Percentiles rank a stretch among this genome's conserved stretches.
Conservation (phyloP, 1,140 invertebrate species). For the Sycophila sp. region DNA sequence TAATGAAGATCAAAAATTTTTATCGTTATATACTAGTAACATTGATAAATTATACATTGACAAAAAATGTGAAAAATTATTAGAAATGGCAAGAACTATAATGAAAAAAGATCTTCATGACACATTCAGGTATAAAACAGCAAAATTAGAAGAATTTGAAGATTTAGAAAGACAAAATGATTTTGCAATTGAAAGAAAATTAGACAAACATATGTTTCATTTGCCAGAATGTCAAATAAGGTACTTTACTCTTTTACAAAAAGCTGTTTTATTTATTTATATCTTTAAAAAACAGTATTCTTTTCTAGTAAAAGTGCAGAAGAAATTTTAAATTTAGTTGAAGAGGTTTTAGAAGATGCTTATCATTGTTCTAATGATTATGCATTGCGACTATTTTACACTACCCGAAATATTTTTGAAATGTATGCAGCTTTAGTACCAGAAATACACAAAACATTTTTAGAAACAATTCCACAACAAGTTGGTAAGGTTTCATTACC, state of each 20-base stretch:
- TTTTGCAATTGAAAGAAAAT: constrained; percentile 41
- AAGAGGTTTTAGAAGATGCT: constrained; percentile 79
- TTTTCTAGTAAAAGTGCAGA: constrained; percentile 61
- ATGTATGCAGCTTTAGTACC: constrained; percentile 82
- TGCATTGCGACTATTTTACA: constrained; percentile 76
- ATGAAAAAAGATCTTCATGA: constrained; percentile 86
- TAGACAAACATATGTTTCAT: constrained; percentile 59
- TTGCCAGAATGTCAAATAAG: constrained; percentile 75
- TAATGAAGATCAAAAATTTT: constrained; percentile 54
- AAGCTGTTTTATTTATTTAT: background rate
- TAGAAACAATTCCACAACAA: constrained; percentile 86
- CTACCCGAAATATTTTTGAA: constrained; percentile 79
- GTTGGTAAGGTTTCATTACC: constrained; percentile 71
- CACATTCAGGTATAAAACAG: constrained; percentile 70
- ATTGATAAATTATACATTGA: constrained; percentile 82
- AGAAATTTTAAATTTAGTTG: constrained; percentile 77
- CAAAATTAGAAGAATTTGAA: constrained; percentile 38
- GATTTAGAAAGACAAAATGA: background rate
- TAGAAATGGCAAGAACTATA: constrained; percentile 76
- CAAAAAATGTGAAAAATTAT: constrained; percentile 79
- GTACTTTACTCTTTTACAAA: constrained; percentile 54
- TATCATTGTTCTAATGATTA: constrained; percentile 69
- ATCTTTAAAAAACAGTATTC: background rate
- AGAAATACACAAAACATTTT: constrained; percentile 79
- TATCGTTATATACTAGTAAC: constrained; percentile 76